Base-by-base conservation (phyloP, 2,113 vertebrate genomes). In the Otis tarda region DNA sequence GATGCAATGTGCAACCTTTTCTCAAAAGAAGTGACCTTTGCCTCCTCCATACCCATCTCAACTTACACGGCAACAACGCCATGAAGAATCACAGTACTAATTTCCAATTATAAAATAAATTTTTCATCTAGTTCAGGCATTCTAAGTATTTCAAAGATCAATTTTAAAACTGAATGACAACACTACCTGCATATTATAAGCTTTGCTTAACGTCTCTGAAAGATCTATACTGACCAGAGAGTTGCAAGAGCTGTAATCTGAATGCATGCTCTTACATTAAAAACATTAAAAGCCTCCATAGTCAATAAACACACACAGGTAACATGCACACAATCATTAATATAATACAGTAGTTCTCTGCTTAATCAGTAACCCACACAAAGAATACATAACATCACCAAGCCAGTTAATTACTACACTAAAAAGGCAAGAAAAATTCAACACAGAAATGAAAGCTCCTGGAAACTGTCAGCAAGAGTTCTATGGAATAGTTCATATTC, bases 401-500 rank as follows among this genome's bases (percentile, higher is more conserved):
- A 16, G 4, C 10, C 33, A 57, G 10, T 22, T 35, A 67, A 47
- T 47, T 31, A 47, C 24, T 41, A 41, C 4, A n/a, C 10, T 47
- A 57, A 39, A 1, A 68, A 49, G 0, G 10, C 1, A 35, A 5
- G 15, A 80, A 63, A 23, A 14, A n/a, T 2, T 6, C 24, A 73
- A 12, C 12, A 31, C 3, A 22, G 9, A 9, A 81, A 77, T 14
- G 3, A 86, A 83, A 47, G 14, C 8, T 67, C 28, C 52, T 35
- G 9, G 33, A 68, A 87, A n/a, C 22, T 23, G 9, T 25, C 52
- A 89, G 5, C 7, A 75, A 52, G 2, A 61, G 9, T 10, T 57
- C 21, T 59, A 8, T 19, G 52, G 10, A 84, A 23, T 19, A 73
- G 14, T 30, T 10, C 30, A 12, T 13, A 55, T 52, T 83, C 37